These are phyloP conservation scores for Drosophila neotestacea DNA, from an alignment of 2,888 invertebrate species.

Conservation along the genomic window DNA sequence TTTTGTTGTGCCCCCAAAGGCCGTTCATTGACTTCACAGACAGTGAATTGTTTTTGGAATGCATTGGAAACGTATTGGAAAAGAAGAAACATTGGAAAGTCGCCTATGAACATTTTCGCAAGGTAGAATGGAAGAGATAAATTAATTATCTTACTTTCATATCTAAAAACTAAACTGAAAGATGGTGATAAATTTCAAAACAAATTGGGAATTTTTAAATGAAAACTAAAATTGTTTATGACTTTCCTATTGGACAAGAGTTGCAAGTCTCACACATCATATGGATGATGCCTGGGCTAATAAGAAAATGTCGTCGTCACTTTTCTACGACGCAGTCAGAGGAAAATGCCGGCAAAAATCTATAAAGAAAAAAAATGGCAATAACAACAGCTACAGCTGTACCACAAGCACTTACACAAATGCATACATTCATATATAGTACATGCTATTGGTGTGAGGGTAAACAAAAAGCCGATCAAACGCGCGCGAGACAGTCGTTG, in stretches of 20 bases:
- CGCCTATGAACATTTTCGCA: not conserved
- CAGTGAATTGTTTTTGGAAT: conserved; percentile 28
- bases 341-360: conserved; percentile 73
- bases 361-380: conserved; percentile 41
- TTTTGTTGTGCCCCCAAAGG: conserved; percentile 58
- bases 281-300: conserved; percentile 53
- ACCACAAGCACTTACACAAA: conserved; percentile 26
- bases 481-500: conserved; percentile 43
- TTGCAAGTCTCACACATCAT: conserved; percentile 26
- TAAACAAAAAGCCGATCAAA: conserved; percentile 79
- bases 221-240: not conserved
- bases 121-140: not conserved
- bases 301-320: conserved; percentile 63
- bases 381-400: conserved; percentile 62
- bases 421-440: not conserved
- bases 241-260: conserved; percentile 14
- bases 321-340: conserved; percentile 51
- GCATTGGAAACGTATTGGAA: conserved; percentile 50
- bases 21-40: conserved; percentile 70
- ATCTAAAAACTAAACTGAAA: not conserved
- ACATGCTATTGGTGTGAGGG: conserved; percentile 58
- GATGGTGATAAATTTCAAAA: not conserved
- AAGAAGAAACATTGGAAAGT: conserved; percentile 35
- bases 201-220: not conserved
- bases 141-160: not conserved